phyloP scores from a whole-genome alignment of 2,888 invertebrate species.

The Caprella mutica region DNA sequence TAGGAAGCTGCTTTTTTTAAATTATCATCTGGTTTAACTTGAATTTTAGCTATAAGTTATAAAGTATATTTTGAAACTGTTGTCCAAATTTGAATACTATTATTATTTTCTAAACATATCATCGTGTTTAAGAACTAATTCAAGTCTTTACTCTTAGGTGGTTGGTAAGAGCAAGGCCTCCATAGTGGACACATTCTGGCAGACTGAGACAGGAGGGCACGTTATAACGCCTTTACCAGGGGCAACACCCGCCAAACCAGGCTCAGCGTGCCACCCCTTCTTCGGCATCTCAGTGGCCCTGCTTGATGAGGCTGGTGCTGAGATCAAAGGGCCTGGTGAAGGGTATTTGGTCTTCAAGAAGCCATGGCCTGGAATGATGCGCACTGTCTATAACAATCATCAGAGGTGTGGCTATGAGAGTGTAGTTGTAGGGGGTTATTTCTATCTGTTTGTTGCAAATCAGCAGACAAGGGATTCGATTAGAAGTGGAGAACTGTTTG shows the following conservation, averaged over 20 bases:
- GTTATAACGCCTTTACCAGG: constrained; percentile 91
- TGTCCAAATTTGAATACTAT: too few species aligned
- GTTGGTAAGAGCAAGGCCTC: constrained; percentile 49
- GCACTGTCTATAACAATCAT: constrained; percentile 83
- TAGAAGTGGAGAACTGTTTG: too few species aligned
- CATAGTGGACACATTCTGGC: constrained; percentile 98
- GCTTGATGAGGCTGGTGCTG: constrained; percentile 73
- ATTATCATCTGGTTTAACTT: too few species aligned
- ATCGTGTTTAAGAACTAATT: too few species aligned
- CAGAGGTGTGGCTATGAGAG: too few species aligned
- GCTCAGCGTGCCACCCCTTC: constrained; percentile 93
- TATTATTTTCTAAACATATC: too few species aligned
- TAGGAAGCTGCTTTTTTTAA: too few species aligned
- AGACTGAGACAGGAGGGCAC: constrained; percentile 98
- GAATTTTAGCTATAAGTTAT: too few species aligned
- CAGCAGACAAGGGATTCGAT: not conserved
- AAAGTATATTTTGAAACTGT: too few species aligned
- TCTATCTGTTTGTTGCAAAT: not conserved
- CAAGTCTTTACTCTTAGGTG: constrained; percentile 6
- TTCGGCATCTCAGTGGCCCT: constrained; percentile 87
- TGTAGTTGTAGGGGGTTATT: constrained; percentile 16
- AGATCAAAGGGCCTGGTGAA: constrained; percentile 76
- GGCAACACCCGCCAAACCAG: constrained; percentile 93
- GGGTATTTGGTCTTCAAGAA: constrained; percentile 86
- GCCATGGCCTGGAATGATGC: constrained; percentile 98